Evolutionary conservation across 1,140 invertebrate species (phyloP).

Genomic region (Vanessa atalanta): DNA sequence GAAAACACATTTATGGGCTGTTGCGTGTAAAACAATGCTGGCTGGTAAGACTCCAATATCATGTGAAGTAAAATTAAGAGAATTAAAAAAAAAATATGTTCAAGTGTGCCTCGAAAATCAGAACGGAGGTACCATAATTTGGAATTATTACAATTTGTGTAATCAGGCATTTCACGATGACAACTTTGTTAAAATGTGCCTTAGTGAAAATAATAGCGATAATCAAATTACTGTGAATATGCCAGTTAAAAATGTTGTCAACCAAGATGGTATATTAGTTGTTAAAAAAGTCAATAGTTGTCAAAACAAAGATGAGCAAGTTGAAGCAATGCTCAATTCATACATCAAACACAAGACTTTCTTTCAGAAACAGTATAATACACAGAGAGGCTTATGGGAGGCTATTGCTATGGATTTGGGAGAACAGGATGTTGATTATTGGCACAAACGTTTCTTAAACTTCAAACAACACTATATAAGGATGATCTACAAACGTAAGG

Average conservation of each 20-base stretch:
- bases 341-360: slow-evolving; percentile 64
- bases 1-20: slow-evolving; percentile 66
- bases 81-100: slow-evolving; percentile 57
- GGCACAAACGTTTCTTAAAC: slow-evolving; percentile 73
- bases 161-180: slow-evolving; percentile 66
- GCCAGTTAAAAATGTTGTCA: slow-evolving; percentile 25
- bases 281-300: slow-evolving; percentile 48
- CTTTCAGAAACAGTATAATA: slow-evolving; percentile 51
- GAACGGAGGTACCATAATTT: slow-evolving; percentile 44
- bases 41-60: slow-evolving; percentile 49
- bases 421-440: slow-evolving; percentile 63
- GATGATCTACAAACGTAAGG: slow-evolving; percentile 57
- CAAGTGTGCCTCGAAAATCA: slow-evolving; percentile 48
- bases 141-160: slow-evolving; percentile 58
- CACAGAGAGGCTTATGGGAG: slow-evolving; percentile 62
- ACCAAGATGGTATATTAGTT: slow-evolving; percentile 47
- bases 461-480: slow-evolving; percentile 71
- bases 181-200: slow-evolving; percentile 39
- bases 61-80: slow-evolving; percentile 61
- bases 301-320: slow-evolving; percentile 48
- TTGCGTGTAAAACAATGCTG: slow-evolving; percentile 69
- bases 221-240: slow-evolving; percentile 36
- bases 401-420: slow-evolving; percentile 64
- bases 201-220: slow-evolving; percentile 24
- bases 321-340: slow-evolving; percentile 63